Base-by-base conservation (phyloP, 2,113 vertebrate genomes). In the Bostrychus sinensis region DNA sequence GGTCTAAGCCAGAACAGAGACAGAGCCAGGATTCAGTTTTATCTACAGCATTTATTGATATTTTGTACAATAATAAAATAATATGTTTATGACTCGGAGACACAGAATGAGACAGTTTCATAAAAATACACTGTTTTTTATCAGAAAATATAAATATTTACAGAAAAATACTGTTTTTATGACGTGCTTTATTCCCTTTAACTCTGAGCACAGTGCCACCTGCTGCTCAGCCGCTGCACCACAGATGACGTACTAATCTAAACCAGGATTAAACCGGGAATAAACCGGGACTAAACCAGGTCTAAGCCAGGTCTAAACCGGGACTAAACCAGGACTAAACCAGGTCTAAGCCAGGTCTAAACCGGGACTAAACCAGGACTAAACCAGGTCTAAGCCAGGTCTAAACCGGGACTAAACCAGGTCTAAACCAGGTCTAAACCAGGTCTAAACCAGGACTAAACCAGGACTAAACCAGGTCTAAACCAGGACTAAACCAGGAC, bases 181-280 rank as follows among this genome's bases (percentile, higher is more conserved):
- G 45, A 25, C 25, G 45, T 48, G 45, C 45, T 48, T 48, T 25
- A 32, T 32, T 48, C 45, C 45, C 45, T 48, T 48, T 48, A 48
- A 48, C 22, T 25, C 20, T 25, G 20, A 23, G n/a, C 2, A 25
- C 9, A 41, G 7, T 6, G 0, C 26, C 45, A 5, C 25, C 36
- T 23, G 3, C 37, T 22, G 30, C 30, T 32, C 30, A 32, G 30
- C 5, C 5, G 30, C 30, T 7, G 30, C 30, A 7, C 30, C n/a
- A n/a, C n/a, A n/a, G n/a, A n/a, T n/a, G n/a, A n/a, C n/a, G n/a
- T n/a, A n/a, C n/a, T n/a, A n/a, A n/a, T n/a, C n/a, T n/a, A n/a
- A n/a, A n/a, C n/a, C n/a, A n/a, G n/a, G n/a, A n/a, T n/a, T n/a
- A n/a, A n/a, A n/a, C n/a, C n/a, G n/a, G n/a, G n/a, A n/a, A n/a